Evolutionary conservation across 2,888 invertebrate genomes (phyloP), one percentile per base, ranked within the genome.

Genomic region (Frankliniella fusca): DNA sequence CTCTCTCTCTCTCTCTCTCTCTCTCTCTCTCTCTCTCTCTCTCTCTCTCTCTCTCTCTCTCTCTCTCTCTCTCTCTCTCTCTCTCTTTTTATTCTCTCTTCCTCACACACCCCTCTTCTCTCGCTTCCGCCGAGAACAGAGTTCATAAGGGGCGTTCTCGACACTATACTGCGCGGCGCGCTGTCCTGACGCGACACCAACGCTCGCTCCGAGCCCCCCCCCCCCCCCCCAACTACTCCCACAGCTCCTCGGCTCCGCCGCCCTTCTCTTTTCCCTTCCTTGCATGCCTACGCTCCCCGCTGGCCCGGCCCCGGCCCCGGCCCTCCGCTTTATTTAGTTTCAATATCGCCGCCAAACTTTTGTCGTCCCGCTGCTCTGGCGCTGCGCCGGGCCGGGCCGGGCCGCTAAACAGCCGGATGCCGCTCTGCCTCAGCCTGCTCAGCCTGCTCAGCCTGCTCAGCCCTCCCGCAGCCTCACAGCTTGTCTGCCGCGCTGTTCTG

Each of bases 291-390:
- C 23, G 54, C 70, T 23, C 23, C 70, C 70, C n/a, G 70, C n/a
- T 0, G 65, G n/a, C 70, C 70, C 70, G 27, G 11, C 9, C 70
- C 23, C 23, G 11, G n/a, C 70, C 70, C n/a, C 23, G 12, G 70
- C 12, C 70, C 70, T 76, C 27, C 70, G 70, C 70, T 76, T 76
- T 76, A 76, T 76, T 76, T 76, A 76, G 70, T 76, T 76, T 76
- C 70, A 76, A 76, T 76, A 76, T 76, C 70, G 70, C 27, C 27
- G 8, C 70, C 27, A 27, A 76, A 76, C 70, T 76, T 76, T 76
- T 76, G 70, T 76, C 70, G 70, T 76, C 70, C 20, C 54, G 54
- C 1, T 54, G 20, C 54, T 27, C 12, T 23, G 70, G 11, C 27
- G 23, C 12, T 23, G 70, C 70, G 9, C 20, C 15, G 15, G 65